phyloP scores from a whole-genome alignment of 1,140 invertebrate species.

The Nephotettix cincticeps region DNA sequence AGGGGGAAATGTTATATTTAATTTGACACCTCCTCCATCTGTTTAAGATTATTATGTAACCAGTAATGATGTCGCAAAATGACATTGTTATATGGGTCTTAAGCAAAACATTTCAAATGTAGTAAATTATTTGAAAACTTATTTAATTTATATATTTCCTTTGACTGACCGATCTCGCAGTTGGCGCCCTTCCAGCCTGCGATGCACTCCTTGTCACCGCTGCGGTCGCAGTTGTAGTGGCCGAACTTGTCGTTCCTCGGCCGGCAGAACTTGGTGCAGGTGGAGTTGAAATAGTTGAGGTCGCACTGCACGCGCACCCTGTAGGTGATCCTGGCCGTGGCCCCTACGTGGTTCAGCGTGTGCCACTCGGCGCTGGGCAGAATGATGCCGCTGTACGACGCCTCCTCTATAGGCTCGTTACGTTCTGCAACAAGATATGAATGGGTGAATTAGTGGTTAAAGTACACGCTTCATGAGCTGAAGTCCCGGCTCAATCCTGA shows the following conservation, averaged over 20 bases:
- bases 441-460: too few species aligned
- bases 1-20: too few species aligned
- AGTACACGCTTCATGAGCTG: too few species aligned
- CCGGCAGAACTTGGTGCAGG: conserved; percentile 90
- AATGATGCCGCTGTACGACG: conserved; percentile 86
- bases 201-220: conserved; percentile 89
- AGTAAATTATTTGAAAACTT: too few species aligned
- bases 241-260: conserved; percentile 91
- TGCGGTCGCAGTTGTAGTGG: conserved; percentile 86
- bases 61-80: too few species aligned
- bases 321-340: conserved; percentile 75
- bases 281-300: conserved; percentile 91
- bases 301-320: conserved; percentile 88
- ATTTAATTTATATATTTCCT: too few species aligned
- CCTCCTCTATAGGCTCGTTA: conserved; percentile 75
- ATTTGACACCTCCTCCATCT: too few species aligned
- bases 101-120: too few species aligned
- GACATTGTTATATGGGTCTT: too few species aligned
- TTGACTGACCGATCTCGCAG: conserved; percentile 85
- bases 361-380: conserved; percentile 88
- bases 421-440: conserved; percentile 35
- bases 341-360: conserved; percentile 77
- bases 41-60: too few species aligned
- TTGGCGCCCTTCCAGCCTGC: conserved; percentile 91
- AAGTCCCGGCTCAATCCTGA: too few species aligned